phyloP scores from a whole-genome alignment of 2,888 invertebrate species.

The Leistus spinibarbis region DNA sequence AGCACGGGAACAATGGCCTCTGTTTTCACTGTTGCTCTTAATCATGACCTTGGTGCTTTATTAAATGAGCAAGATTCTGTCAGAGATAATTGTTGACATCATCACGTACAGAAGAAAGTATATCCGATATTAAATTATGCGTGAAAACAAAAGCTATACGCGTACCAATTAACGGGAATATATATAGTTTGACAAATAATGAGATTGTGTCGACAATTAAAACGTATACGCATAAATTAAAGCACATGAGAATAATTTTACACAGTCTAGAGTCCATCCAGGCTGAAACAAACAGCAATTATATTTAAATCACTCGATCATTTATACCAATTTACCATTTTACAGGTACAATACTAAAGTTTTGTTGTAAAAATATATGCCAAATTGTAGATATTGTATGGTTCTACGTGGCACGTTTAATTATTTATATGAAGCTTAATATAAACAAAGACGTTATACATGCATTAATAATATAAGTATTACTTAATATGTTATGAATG shows the following conservation, averaged over 20 bases:
- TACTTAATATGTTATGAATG: too few relatives aligned
- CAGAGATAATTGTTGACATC: neutral
- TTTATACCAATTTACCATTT: too few relatives aligned
- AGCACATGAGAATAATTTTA: neutral
- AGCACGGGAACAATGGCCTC: slow-evolving; percentile 7
- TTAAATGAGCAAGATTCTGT: slow-evolving; percentile 1
- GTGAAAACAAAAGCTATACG: slow-evolving; percentile 19
- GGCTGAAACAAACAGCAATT: neutral
- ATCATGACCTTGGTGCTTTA: slow-evolving; percentile 24
- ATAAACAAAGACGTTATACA: too few relatives aligned
- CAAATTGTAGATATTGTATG: too few relatives aligned
- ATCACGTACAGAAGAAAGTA: slow-evolving; percentile 28
- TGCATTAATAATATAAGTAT: too few relatives aligned
- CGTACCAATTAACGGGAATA: neutral
- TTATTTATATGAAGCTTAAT: too few relatives aligned
- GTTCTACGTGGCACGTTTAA: too few relatives aligned
- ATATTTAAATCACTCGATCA: neutral
- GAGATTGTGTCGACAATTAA: neutral
- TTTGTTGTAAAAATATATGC: too few relatives aligned
- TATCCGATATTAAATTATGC: slow-evolving; percentile 24
- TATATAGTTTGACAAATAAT: neutral
- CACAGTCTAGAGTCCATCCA: neutral
- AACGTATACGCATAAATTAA: neutral
- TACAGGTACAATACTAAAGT: too few relatives aligned
- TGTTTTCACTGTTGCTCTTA: slow-evolving; percentile 22